These are phyloP conservation scores for Rutilus rutilus DNA, from an alignment of 2,113 vertebrate species.

Conservation along the genomic window DNA sequence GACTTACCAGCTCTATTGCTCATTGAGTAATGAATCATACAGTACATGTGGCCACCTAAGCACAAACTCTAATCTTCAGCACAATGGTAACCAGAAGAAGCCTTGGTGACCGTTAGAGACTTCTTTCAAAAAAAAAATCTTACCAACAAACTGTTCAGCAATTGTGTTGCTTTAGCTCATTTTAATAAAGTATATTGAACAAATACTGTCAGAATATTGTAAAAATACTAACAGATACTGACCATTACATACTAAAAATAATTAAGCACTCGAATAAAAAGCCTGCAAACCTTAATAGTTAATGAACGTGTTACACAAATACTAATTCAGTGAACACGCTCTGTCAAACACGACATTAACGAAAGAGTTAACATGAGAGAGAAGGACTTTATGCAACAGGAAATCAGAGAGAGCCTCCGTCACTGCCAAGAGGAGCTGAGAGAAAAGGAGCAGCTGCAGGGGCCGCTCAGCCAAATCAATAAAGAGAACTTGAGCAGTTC, in stretches of 20 bases:
- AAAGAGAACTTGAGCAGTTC: constrained; percentile 71
- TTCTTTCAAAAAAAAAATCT: too few relatives aligned
- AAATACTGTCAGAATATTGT: too few relatives aligned
- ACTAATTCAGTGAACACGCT: neutral
- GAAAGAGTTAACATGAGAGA: constrained; percentile 49
- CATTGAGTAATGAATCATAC: neutral
- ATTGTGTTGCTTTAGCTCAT: too few relatives aligned
- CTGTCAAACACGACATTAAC: constrained; percentile 4
- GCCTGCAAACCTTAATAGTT: neutral
- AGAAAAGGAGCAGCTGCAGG: constrained; percentile 59
- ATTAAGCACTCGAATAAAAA: neutral
- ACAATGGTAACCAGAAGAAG: neutral
- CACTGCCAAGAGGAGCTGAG: constrained; percentile 59
- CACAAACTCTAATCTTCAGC: neutral
- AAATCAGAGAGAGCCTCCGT: constrained; percentile 60
- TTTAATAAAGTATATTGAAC: too few relatives aligned
- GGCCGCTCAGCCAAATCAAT: constrained; percentile 67
- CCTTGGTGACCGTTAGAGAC: too few relatives aligned
- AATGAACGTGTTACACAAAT: neutral
- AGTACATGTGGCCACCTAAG: neutral
- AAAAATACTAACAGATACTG: neutral
- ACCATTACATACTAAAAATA: neutral
- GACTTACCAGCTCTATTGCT: too few relatives aligned
- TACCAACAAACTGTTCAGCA: too few relatives aligned
- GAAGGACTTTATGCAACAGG: constrained; percentile 50